Percentiles rank a stretch among this genome's conserved stretches.
These are phyloP conservation scores for Leucophenga montana DNA, from an alignment of 2,888 invertebrate species.

Conservation along the genomic window DNA sequence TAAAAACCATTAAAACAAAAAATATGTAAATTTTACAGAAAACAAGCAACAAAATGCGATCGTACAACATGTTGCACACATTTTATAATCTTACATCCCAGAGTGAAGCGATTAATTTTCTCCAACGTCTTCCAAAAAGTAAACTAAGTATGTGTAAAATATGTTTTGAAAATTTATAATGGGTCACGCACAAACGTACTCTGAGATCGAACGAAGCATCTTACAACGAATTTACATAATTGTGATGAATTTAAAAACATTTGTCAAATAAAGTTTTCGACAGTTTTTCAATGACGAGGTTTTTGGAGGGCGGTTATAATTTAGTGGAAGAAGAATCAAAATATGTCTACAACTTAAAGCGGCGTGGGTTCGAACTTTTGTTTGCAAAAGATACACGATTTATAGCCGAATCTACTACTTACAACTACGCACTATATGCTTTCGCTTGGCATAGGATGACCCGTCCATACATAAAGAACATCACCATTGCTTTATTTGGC, in stretches of 20 bases:
- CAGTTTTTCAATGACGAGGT: background rate
- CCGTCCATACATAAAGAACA: background rate
- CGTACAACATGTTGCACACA: slow-evolving; percentile 5
- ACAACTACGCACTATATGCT: slow-evolving; percentile 5
- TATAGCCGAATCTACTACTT: slow-evolving; percentile 8
- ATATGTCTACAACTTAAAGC: background rate
- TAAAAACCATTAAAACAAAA: background rate
- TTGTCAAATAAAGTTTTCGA: slow-evolving; percentile 36
- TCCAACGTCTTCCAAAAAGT: slow-evolving; percentile 30
- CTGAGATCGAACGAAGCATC: slow-evolving; percentile 33
- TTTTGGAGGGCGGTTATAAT: too few species aligned
- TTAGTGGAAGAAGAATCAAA: too few species aligned
- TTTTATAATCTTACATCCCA: slow-evolving; percentile 39
- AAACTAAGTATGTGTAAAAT: slow-evolving; percentile 9
- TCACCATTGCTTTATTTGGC: background rate
- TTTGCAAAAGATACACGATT: background rate
- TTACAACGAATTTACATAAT: slow-evolving; percentile 24
- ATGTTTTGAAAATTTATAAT: slow-evolving; percentile 7
- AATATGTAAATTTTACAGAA: slow-evolving; percentile 2
- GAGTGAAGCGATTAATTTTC: slow-evolving; percentile 42
- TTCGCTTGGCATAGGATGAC: background rate
- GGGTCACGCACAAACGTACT: background rate
- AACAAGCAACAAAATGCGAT: background rate
- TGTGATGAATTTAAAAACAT: slow-evolving; percentile 42
- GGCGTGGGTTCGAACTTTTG: background rate